Evolutionary conservation across 2,113 vertebrate species (phyloP), one percentile per base, ranked within the genome.

Genomic region (Nannospalax galili): DNA sequence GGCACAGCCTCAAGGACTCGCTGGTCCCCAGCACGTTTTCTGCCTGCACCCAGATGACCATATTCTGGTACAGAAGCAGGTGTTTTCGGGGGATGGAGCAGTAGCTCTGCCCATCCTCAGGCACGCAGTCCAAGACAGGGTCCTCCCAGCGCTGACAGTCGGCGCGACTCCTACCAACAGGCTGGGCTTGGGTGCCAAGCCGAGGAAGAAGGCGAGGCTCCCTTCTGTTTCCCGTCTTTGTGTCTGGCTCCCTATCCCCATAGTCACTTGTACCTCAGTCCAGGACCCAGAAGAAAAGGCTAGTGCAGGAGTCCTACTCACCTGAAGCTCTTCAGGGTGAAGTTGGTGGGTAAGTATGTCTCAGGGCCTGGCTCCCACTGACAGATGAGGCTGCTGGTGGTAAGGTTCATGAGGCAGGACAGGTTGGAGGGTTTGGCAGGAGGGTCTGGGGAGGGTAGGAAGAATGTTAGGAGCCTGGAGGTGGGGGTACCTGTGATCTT

Each of bases 321-420:
- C 98, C 78, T 81, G 0, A 93, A 69, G 7, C 96, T 97, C 79
- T 99, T 98, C 32, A 99, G 98, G 3, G 45, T 96, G 24, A 99
- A 96, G 0, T 70, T 98, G 74, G 99, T 99, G 84, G 94, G 94
- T 73, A 99, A 98, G 88, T 98, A 93, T 26, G 98, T 98, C n/a
- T 98, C 20, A 0, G 84, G 92, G 6, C 98, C 99, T 3, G 97
- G 98, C 72, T 99, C 97, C 99, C 99, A 99, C 4, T 64, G 98
- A 97, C 99, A 99, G 10, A 87, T 98, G 96, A 99, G 98, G 84
- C 56, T 93, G 0, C 98, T 96, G 28, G 77, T 84, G 0, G 97
- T 96, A 69, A 99, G 97, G 97, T 98, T 99, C 96, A 99, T 98
- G 92, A 98, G 1, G 48, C 99, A 99, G 97, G 98, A 99, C 84